Conservation (phyloP, 2,888 invertebrate species). For the Hoplodrina ambigua region DNA sequence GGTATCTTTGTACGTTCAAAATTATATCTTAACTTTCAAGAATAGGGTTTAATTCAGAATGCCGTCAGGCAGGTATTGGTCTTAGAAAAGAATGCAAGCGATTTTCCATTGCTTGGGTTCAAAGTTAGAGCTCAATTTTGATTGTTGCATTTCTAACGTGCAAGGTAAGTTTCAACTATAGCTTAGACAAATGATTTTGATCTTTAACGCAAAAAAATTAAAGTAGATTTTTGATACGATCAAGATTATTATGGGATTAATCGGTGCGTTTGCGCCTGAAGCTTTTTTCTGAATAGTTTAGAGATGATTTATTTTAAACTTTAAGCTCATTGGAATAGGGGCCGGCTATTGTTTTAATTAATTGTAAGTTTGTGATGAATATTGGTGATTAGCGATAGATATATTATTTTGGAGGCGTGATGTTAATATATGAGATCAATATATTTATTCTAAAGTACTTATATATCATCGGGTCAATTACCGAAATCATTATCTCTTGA, state of each 20-base stretch:
- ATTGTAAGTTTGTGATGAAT: slow-evolving; percentile 66
- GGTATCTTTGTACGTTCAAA: slow-evolving; percentile 6
- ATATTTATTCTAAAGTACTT: slow-evolving; percentile 46
- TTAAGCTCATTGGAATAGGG: slow-evolving; percentile 55
- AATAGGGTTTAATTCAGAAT: slow-evolving; percentile 12
- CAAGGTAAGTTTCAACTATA: slow-evolving; percentile 36
- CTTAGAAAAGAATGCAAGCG: slow-evolving; percentile 23
- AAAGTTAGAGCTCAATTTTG: slow-evolving; percentile 41
- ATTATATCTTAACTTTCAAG: not conserved
- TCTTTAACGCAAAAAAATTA: not conserved
- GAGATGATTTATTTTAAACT: slow-evolving; percentile 59
- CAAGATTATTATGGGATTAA: slow-evolving; percentile 19
- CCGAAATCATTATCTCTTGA: slow-evolving; percentile 53
- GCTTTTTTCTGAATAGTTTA: slow-evolving; percentile 61
- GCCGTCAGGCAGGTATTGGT: not conserved
- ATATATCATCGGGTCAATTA: slow-evolving; percentile 58
- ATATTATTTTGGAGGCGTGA: slow-evolving; percentile 73
- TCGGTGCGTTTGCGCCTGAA: slow-evolving; percentile 51
- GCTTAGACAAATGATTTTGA: slow-evolving; percentile 33
- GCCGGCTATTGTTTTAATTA: slow-evolving; percentile 64
- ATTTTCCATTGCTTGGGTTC: slow-evolving; percentile 9
- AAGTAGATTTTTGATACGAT: slow-evolving; percentile 25
- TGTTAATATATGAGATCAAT: slow-evolving; percentile 67
- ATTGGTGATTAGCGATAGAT: slow-evolving; percentile 70
- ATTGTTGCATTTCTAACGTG: slow-evolving; percentile 12